Evolutionary conservation across 2,888 invertebrate genomes (phyloP).

Genomic region (Ochropleura plecta): DNA sequence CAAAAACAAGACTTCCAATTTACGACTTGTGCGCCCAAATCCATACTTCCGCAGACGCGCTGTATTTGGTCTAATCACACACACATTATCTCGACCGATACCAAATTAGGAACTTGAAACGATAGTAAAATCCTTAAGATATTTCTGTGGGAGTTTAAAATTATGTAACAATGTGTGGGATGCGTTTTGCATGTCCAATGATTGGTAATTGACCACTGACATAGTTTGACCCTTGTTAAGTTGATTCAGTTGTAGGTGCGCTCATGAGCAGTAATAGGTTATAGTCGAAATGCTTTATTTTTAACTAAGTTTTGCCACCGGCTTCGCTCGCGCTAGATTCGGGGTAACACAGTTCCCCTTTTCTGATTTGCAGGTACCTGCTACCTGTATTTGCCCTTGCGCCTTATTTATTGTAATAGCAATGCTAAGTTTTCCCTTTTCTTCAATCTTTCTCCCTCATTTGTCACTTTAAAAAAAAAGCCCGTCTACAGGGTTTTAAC

Average conservation of each 20-base stretch:
- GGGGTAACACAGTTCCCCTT: no score
- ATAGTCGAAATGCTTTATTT: not conserved
- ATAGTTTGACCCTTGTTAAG: slow-evolving; percentile 42
- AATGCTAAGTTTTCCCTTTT: no score
- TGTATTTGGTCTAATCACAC: slow-evolving; percentile 27
- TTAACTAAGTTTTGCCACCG: no score
- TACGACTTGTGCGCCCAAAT: not conserved
- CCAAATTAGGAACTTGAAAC: slow-evolving; percentile 18
- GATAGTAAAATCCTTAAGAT: not conserved
- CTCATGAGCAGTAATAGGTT: not conserved
- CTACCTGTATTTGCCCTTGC: no score
- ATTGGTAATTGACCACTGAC: slow-evolving; percentile 28
- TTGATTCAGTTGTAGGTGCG: slow-evolving; percentile 37
- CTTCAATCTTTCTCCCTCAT: no score
- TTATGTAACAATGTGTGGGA: slow-evolving; percentile 25
- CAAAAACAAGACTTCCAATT: not conserved
- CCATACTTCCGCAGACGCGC: slow-evolving; percentile 2
- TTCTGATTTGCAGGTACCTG: no score
- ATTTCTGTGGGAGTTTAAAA: slow-evolving; percentile 28
- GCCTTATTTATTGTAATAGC: no score
- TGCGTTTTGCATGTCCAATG: slow-evolving; percentile 6
- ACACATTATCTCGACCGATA: not conserved
- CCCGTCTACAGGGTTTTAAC: no score
- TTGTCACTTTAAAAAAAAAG: no score
- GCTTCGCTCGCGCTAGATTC: no score